Base-by-base conservation (phyloP, 1,140 invertebrate species). In the Cyrtorhinus lividipennis region DNA sequence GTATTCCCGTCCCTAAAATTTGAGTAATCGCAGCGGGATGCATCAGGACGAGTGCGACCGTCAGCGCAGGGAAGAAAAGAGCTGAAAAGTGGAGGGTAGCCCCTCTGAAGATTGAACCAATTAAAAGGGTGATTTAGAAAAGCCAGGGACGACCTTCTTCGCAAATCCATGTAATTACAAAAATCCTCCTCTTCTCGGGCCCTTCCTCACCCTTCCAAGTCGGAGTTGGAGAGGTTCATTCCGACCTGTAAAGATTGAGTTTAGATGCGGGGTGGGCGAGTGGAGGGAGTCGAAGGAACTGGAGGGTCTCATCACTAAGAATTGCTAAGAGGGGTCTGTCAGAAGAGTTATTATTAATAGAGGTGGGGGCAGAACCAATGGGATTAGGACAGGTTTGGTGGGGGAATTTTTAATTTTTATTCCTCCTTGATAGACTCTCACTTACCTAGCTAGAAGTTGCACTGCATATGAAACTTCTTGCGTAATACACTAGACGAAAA, bases 101-200 rank as follows among this genome's bases (percentile, higher is more conserved):
- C 48, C 48, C 48, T 53, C 12, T 53, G 48, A 53, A 53, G 48
- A 53, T 53, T 53, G 48, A 53, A 53, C 48, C 48, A 53, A 53
- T 53, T 53, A 53, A 53, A 53, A 53, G 48, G 48, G 48, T 53
- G 48, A 53, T 53, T 53, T 53, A 53, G 48, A 53, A 53, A 53
- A 53, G 48, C 48, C 48, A 53, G 48, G 48, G 48, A 53, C 48
- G 48, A 53, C 48, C 48, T 53, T 53, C 48, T 53, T 53, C 48
- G 48, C 48, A 53, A 53, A 53, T 53, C 48, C 48, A 53, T 53
- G 48, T 53, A 53, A 53, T 53, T 53, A 53, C 48, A 53, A 53
- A 53, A 53, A 53, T 53, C 48, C 48, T 15, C 48, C 8, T 20
- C 48, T 20, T 22, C 20, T 53, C 48, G 48, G 12, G 12, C 48